These are phyloP conservation scores for Pogonognathellus flavescens DNA, from an alignment of 1,140 invertebrate genomes.

Conservation along the genomic window DNA sequence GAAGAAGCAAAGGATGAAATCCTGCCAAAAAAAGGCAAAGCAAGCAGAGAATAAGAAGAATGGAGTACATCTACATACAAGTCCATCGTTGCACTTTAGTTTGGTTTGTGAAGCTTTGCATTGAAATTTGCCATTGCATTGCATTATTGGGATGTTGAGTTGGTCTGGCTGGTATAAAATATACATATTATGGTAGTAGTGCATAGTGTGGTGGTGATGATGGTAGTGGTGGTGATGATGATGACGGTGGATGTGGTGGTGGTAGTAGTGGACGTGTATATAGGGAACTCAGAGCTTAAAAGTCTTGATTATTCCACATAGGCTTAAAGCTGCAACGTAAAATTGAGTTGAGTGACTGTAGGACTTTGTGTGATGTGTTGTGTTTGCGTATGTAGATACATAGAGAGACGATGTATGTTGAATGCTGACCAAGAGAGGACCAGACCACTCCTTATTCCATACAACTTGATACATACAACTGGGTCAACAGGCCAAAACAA, in stretches of 20 bases:
- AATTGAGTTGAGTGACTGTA: background rate
- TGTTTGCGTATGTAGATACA: background rate
- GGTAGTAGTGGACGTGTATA: background rate
- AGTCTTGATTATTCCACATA: background rate
- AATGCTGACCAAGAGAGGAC: conserved; percentile 29
- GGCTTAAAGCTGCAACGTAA: background rate
- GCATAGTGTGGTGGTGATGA: too few relatives aligned
- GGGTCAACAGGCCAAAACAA: conserved; percentile 59
- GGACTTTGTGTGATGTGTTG: background rate
- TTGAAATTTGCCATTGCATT: background rate
- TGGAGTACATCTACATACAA: background rate
- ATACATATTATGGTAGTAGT: too few relatives aligned
- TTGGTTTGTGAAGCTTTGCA: conserved; percentile 1
- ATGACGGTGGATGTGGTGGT: too few relatives aligned
- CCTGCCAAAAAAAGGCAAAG: conserved; percentile 19
- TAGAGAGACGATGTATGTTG: background rate
- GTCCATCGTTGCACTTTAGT: conserved; percentile 6
- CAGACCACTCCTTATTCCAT: conserved; percentile 58
- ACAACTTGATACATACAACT: conserved; percentile 35
- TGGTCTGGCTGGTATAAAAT: background rate
- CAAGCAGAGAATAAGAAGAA: too few relatives aligned
- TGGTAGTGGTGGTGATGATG: too few relatives aligned
- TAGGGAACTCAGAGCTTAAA: background rate
- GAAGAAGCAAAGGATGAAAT: conserved; percentile 6
- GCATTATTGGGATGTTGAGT: background rate